A percentile compares a stretch with the other conserved stretches of the same genome.
Evolutionary conservation across 2,113 vertebrate species (phyloP).

Genomic region (Phrynosoma blainvillii): DNA sequence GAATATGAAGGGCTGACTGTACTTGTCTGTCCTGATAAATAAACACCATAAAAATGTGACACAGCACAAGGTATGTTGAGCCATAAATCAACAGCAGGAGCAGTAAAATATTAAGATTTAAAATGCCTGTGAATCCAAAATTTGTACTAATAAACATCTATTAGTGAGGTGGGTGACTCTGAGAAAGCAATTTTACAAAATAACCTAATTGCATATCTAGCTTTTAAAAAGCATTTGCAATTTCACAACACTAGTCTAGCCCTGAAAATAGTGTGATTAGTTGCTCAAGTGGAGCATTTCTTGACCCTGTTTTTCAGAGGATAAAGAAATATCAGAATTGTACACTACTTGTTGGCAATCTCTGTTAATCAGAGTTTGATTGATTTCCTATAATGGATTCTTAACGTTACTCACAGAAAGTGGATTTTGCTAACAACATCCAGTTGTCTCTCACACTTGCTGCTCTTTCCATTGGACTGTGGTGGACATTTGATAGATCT

Average conservation of each 20-base stretch:
- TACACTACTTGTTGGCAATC: no score
- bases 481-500: slow-evolving; percentile 97
- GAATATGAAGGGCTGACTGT: not conserved
- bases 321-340: not conserved
- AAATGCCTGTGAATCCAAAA: not conserved
- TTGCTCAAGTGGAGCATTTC: no score
- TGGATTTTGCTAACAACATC: slow-evolving; percentile 96
- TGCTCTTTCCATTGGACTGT: slow-evolving; percentile 93
- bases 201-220: not conserved
- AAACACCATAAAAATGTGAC: not conserved
- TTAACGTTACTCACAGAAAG: slow-evolving; percentile 89
- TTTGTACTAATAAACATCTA: not conserved
- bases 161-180: not conserved
- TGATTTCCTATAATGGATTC: slow-evolving; percentile 64
- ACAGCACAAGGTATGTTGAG: not conserved
- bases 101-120: not conserved
- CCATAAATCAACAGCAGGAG: not conserved
- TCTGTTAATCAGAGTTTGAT: not conserved
- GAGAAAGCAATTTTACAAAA: not conserved
- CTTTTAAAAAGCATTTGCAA: not conserved
- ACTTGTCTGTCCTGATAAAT: not conserved
- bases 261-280: not conserved
- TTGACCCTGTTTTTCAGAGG: not conserved
- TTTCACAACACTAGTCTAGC: not conserved
- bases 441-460: slow-evolving; percentile 94